Conservation (phyloP, 2,888 invertebrate genomes). For the Alloplasta piceator region DNA sequence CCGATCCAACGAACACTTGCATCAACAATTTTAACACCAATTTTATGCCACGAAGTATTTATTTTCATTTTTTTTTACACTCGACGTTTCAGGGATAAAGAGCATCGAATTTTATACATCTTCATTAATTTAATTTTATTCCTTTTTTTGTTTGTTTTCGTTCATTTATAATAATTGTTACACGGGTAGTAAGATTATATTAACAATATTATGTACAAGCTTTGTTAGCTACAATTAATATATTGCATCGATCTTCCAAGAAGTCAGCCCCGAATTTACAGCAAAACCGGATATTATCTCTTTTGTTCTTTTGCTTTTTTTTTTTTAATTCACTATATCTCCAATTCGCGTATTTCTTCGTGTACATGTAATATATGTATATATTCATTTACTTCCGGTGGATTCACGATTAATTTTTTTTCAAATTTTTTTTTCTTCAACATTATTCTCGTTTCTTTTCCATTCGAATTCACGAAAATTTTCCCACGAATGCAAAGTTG, state of each 20-base stretch:
- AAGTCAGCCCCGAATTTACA: conserved; percentile 69
- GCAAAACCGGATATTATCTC: conserved; percentile 60
- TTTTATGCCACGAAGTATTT: conserved; percentile 16
- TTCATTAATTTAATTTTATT: conserved; percentile 78
- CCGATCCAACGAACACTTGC: conserved; percentile 13
- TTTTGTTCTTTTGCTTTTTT: conserved; percentile 34
- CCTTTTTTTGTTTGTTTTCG: conserved; percentile 57
- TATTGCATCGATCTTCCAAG: conserved; percentile 74
- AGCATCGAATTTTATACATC: conserved; percentile 58
- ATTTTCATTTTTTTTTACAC: conserved; percentile 2
- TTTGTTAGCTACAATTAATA: conserved; percentile 70
- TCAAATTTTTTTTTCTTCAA: conserved; percentile 24
- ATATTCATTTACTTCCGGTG: conserved; percentile 35
- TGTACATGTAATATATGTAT: conserved; percentile 13
- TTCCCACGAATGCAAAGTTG: conserved; percentile 69
- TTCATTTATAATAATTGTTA: conserved; percentile 79
- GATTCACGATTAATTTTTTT: conserved; percentile 40
- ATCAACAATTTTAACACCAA: conserved; percentile 34
- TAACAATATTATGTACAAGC: conserved; percentile 81
- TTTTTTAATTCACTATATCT: no score
- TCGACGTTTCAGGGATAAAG: background rate
- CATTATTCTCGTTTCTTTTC: conserved; percentile 33
- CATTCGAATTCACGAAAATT: conserved; percentile 10
- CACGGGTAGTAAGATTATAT: conserved; percentile 80
- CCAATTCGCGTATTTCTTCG: conserved; percentile 9